Evolutionary conservation across 2,888 invertebrate genomes (phyloP), one percentile per base, ranked within the genome.

Genomic region (Deroplatys truncata): DNA sequence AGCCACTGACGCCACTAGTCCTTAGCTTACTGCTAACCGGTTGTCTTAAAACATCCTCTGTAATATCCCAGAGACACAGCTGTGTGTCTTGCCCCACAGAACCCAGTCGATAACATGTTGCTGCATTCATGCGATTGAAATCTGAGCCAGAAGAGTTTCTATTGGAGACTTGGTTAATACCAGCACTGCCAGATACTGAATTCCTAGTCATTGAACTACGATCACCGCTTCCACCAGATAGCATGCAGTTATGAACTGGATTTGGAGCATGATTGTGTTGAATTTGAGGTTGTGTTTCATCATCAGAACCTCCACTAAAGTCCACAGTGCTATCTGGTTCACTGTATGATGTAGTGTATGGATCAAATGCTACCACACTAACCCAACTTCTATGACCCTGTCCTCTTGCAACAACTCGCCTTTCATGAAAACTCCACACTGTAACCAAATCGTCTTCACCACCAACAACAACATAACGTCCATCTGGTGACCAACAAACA

Each of bases 331-430:
- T 96, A 91, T 94, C 94, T 89, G 93, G 93, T 90, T 94, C 94
- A 90, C 96, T 95, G 92, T 97, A 96, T 89, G 96, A 96, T 16
- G 97, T 97, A 0, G 97, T 97, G 93, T 96, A 98, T 0, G 98
- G 97, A 94, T 98, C 98, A 93, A 99, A 99, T 9, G 98, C 97
- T 29, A 99, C 99, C 29, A 98, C 98, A 88, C 98, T 98, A 28
- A 99, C 98, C 99, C 99, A 99, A 89, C 99, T 99, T 92, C 98
- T 96, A 94, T 99, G 99, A 0, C 99, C 99, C 93, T 99, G 98
- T 0, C 99, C 99, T 84, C 99, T 95, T n/a, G 99, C 99, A 13
- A 99, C 98, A 10, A 99, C 98, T 87, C 98, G 95, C 91, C 98
- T 96, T 93, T 99, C 99, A 91, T 96, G 95, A 93, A 99, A 96